Evolutionary conservation across 1,140 invertebrate genomes (phyloP).

Genomic region (Bombus sibiricus): DNA sequence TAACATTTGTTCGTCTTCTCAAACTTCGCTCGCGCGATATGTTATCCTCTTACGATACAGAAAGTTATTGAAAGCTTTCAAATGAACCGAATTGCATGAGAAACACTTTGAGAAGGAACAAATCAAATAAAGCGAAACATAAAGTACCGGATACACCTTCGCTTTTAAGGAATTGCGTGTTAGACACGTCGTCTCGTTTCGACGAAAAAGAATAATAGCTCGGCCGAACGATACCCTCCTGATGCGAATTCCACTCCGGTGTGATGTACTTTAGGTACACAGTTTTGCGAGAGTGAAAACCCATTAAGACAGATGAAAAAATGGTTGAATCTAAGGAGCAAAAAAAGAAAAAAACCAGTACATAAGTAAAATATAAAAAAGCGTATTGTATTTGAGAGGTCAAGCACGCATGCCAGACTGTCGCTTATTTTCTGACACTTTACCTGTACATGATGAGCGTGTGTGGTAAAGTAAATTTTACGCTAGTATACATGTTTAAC

Average conservation of each 20-base stretch:
- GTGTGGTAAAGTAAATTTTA: slow-evolving; percentile 62
- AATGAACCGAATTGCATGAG: neutral
- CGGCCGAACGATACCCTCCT: slow-evolving; percentile 58
- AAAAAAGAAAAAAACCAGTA: neutral
- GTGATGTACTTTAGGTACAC: slow-evolving; percentile 56
- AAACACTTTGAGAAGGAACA: neutral
- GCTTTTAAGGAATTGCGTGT: slow-evolving; percentile 12
- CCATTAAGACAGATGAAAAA: neutral
- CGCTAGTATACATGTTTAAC: slow-evolving; percentile 64
- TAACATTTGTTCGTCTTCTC: neutral
- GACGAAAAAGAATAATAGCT: neutral
- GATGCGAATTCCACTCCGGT: slow-evolving; percentile 61
- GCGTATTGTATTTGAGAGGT: slow-evolving; percentile 53
- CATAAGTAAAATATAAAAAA: slow-evolving; percentile 4
- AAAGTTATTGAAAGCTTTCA: too few relatives aligned
- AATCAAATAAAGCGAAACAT: neutral
- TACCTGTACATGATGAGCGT: slow-evolving; percentile 61
- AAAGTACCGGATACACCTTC: neutral
- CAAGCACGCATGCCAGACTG: slow-evolving; percentile 70
- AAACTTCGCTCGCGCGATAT: too few relatives aligned
- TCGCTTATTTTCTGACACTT: slow-evolving; percentile 77
- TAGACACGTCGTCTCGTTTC: slow-evolving; percentile 3
- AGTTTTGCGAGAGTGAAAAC: slow-evolving; percentile 2
- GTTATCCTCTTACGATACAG: too few relatives aligned
- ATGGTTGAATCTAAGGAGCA: slow-evolving; percentile 1